Evolutionary conservation across 2,113 vertebrate genomes (phyloP).

Genomic region (Dasyornis broadbenti): DNA sequence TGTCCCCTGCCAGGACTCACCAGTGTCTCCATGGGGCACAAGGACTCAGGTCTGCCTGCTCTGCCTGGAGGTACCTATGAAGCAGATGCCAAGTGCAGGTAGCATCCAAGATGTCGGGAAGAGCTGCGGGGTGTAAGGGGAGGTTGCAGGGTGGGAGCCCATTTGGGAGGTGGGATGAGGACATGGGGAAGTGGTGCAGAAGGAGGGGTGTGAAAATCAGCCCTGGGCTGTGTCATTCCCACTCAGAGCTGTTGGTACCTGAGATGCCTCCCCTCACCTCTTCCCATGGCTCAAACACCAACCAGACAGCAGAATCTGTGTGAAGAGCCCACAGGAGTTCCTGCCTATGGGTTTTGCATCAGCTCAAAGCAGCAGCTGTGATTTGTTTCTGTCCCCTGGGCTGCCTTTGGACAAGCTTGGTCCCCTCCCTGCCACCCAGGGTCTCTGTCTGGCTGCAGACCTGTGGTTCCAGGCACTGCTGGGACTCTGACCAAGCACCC

Average conservation of each 20-base stretch:
- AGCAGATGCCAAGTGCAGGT: background rate
- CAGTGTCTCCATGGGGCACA: background rate
- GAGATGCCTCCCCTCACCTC: background rate
- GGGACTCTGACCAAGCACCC: background rate
- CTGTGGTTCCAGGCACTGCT: background rate
- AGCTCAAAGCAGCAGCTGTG: background rate
- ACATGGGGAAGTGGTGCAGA: accelerated
- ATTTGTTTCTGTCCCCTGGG: background rate
- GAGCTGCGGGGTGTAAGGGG: background rate
- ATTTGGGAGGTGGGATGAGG: background rate
- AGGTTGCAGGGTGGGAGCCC: background rate
- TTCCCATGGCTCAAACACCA: background rate
- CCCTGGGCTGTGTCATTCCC: background rate
- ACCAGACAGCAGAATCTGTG: background rate
- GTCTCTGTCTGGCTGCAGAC: background rate
- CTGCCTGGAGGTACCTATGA: background rate
- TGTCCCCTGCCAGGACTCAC: background rate
- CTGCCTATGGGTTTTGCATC: background rate
- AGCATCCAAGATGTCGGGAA: background rate
- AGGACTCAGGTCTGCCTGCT: background rate
- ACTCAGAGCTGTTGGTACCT: background rate
- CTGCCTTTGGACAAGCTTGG: background rate
- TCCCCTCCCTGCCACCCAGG: background rate
- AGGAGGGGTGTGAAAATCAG: background rate
- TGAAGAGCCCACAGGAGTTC: background rate